A percentile compares a stretch with the other conserved stretches of the same genome.
phyloP scores from a whole-genome alignment of 2,113 vertebrate species.

The Ondatra zibethicus region DNA sequence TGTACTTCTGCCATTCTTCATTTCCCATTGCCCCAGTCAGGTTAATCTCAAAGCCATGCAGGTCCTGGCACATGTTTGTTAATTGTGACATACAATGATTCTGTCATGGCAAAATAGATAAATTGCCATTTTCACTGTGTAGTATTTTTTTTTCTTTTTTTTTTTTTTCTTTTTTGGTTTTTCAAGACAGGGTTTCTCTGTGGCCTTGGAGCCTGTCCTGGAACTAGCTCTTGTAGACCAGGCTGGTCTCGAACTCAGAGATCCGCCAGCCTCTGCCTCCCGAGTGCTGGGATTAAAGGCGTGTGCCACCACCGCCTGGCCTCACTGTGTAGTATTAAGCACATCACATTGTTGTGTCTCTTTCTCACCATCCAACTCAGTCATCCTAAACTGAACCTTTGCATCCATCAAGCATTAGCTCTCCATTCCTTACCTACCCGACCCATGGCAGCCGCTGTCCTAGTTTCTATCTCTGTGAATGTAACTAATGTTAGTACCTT shows the following conservation, averaged over 20 bases:
- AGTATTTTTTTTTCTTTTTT: no score
- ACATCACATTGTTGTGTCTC: background rate
- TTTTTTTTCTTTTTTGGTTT: no score
- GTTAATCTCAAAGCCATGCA: background rate
- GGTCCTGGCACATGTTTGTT: background rate
- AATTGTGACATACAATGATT: background rate
- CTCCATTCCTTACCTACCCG: rapidly evolving
- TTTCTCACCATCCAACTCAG: background rate
- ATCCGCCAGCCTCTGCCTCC: no score
- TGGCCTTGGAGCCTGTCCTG: no score
- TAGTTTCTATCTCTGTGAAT: background rate
- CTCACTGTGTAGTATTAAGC: background rate
- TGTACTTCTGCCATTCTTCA: background rate
- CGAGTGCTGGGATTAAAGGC: no score
- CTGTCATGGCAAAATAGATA: background rate
- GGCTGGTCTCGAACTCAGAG: no score
- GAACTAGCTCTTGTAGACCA: no score
- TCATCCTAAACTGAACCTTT: background rate
- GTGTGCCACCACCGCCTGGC: no score
- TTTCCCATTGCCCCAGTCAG: background rate
- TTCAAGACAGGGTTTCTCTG: no score
- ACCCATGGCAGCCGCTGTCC: background rate
- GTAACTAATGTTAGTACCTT: background rate
- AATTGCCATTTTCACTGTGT: background rate
- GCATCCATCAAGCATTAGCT: background rate